phyloP scores from a whole-genome alignment of 2,888 invertebrate genomes.

The Pristionchus arcanus region DNA sequence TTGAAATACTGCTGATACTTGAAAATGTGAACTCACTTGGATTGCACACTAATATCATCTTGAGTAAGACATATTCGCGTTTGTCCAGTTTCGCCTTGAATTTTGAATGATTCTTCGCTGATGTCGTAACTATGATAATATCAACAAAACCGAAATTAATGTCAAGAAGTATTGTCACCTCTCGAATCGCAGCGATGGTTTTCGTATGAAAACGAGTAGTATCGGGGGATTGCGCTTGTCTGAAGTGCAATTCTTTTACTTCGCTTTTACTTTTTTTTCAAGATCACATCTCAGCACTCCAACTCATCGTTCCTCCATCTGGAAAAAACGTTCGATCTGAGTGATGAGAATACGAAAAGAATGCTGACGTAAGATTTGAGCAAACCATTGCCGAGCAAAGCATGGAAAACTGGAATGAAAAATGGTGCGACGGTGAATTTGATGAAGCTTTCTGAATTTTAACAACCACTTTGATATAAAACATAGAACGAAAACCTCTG shows the following conservation, averaged over 20 bases:
- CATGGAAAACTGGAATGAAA: background rate
- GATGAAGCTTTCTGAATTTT: too few relatives aligned
- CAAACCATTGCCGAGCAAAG: background rate
- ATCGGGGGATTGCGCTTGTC: background rate
- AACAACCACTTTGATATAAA: too few relatives aligned
- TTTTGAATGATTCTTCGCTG: background rate
- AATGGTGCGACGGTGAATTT: background rate
- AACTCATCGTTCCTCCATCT: background rate
- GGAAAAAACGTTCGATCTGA: background rate
- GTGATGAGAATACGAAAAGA: background rate
- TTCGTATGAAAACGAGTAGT: background rate
- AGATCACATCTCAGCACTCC: background rate
- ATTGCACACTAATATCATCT: background rate
- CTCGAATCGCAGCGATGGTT: background rate
- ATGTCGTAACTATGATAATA: too few relatives aligned
- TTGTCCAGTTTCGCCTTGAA: background rate
- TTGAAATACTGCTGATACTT: too few relatives aligned
- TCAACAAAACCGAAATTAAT: background rate
- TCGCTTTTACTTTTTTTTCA: too few relatives aligned
- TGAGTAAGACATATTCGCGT: background rate
- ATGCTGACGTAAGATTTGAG: background rate
- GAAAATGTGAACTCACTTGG: background rate
- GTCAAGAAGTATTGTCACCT: background rate
- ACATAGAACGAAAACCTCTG: too few relatives aligned
- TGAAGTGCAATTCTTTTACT: background rate